These are phyloP conservation scores for Lycaon pictus DNA, from an alignment of 2,113 vertebrate species.

Conservation along the genomic window DNA sequence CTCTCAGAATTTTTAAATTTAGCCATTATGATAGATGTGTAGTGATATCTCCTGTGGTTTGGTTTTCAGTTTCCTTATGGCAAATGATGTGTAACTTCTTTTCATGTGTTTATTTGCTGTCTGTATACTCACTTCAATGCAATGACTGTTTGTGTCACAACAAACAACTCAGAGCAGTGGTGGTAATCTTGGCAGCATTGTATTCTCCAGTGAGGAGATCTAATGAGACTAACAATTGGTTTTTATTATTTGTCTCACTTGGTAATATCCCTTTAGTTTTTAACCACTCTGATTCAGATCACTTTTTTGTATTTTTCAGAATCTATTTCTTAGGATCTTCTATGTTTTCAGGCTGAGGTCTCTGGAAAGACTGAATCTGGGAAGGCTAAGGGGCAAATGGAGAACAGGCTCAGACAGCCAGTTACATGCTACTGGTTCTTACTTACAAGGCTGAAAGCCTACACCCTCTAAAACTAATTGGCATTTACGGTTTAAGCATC, in stretches of 20 bases:
- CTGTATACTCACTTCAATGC: neutral
- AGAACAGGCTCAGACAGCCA: neutral
- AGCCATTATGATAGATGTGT: neutral
- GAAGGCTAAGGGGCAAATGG: neutral
- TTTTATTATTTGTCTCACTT: neutral
- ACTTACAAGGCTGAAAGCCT: neutral
- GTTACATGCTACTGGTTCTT: neutral
- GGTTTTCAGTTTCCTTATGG: neutral
- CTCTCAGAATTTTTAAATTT: neutral
- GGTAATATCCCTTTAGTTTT: neutral
- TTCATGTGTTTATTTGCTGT: neutral
- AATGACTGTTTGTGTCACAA: neutral
- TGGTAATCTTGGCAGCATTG: neutral
- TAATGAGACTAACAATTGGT: neutral
- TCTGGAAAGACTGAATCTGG: neutral
- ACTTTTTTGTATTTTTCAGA: neutral
- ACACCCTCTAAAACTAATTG: neutral
- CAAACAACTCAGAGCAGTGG: neutral
- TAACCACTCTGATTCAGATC: neutral
- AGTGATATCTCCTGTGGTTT: neutral
- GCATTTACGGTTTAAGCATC: constrained; percentile 11
- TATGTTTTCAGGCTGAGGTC: neutral
- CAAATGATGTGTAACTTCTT: neutral
- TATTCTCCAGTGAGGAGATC: neutral
- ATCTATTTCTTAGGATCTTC: neutral